A percentile compares a stretch with the other conserved stretches of the same genome.
These are phyloP conservation scores for Struthio camelus DNA, from an alignment of 2,113 vertebrate species.

Conservation along the genomic window DNA sequence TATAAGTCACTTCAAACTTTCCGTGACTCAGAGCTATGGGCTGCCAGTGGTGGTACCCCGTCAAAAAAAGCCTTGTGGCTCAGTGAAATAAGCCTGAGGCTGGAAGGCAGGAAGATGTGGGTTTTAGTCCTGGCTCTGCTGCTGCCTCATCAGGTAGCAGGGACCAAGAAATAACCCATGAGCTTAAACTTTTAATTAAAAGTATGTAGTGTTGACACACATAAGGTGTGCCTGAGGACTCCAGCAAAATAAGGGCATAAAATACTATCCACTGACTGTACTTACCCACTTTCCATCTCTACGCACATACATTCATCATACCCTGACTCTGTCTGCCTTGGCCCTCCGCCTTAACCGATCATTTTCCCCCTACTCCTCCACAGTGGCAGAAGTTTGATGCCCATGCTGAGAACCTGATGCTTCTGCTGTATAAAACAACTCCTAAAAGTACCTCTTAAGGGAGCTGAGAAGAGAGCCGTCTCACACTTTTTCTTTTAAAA, in stretches of 20 bases:
- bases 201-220: accelerated
- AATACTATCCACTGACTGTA: not conserved
- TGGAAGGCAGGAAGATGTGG: not conserved
- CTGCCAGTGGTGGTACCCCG: accelerated
- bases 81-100: not conserved
- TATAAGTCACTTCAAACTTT: not conserved
- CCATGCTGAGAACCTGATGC: not conserved
- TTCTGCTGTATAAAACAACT: not conserved
- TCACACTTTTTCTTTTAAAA: not conserved
- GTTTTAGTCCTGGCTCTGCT: not conserved
- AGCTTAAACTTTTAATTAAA: not conserved
- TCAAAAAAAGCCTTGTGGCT: not conserved
- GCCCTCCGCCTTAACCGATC: not conserved
- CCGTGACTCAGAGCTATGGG: not conserved
- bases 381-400: not conserved
- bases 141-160: accelerated
- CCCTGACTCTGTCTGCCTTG: not conserved
- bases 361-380: not conserved
- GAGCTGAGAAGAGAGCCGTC: not conserved
- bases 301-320: not conserved
- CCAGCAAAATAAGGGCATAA: not conserved
- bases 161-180: not conserved
- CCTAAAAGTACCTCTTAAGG: not conserved
- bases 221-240: accelerated
- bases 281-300: not conserved